Base-by-base conservation (phyloP, 2,113 vertebrate genomes). In the Alligator sinensis region DNA sequence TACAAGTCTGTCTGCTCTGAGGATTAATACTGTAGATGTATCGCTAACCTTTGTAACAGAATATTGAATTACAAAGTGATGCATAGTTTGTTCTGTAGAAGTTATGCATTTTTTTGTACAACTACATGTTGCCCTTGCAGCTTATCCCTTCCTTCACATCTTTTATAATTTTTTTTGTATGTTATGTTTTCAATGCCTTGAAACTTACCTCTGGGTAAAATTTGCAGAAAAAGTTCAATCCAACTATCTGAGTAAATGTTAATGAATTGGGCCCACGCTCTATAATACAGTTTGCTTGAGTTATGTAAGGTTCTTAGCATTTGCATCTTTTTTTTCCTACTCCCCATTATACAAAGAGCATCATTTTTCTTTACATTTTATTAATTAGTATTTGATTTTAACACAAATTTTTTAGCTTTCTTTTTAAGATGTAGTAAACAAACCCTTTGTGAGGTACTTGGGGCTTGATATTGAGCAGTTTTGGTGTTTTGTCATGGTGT, bases 301-400 rank as follows among this genome's bases (percentile, higher is more conserved):
- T 93, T 28, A 4, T 94, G 78, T 78, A 30, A 58, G 90, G 12
- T 92, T 93, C 96, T 70, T 94, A 84, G 24, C 88, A 91, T 95
- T 96, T 93, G 92, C 90, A 93, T 96, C 75, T 97, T 91, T 95
- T 88, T 95, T 97, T 91, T 88, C 47, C 47, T 47, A 92, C 93
- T 97, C 93, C 97, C 96, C 96, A 95, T 93, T 96, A 86, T 97
- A 95, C 82, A 82, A 93, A 95, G 95, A 97, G 97, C 91, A 95
- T 81, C 2, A 3, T 47, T 47, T 47, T 47, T 47, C 9, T 47
- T 86, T 62, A 27, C 79, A 95, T 97, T 95, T 95, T 97, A 95
- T 97, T 96, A 96, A 96, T 96, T 90, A 84, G 13, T 94, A 87
- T 96, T 97, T 97, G 95, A 96, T 96, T 97, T 97, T 98, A 97